Evolutionary conservation across 1,140 invertebrate species (phyloP).

Genomic region (Amyelois transitella): DNA sequence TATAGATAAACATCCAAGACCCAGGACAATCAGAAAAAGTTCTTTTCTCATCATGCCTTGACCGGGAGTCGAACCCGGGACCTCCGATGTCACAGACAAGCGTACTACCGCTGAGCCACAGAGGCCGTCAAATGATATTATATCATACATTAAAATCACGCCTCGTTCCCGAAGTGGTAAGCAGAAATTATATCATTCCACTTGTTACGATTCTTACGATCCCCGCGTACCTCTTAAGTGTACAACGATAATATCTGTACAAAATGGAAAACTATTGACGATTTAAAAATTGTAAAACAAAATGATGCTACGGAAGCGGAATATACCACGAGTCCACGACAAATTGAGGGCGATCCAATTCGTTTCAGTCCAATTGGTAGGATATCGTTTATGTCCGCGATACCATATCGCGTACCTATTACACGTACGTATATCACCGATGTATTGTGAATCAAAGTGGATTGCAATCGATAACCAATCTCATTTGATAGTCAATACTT

Average conservation of each 20-base stretch:
- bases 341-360: slow-evolving; percentile 69
- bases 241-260: not conserved
- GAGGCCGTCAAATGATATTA: no score
- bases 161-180: no score
- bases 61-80: no score
- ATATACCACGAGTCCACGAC: slow-evolving; percentile 27
- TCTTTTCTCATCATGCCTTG: no score
- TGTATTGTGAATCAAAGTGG: slow-evolving; percentile 43
- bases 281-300: slow-evolving; percentile 39
- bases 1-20: no score
- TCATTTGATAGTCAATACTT: slow-evolving; percentile 15
- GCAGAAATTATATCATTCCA: no score
- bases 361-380: slow-evolving; percentile 70
- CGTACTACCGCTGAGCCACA: no score
- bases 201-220: no score
- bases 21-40: no score
- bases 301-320: slow-evolving; percentile 57
- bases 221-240: no score
- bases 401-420: slow-evolving; percentile 45
- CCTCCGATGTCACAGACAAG: no score
- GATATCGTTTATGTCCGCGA: slow-evolving; percentile 62
- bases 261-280: slow-evolving; percentile 13
- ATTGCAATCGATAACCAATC: slow-evolving; percentile 34
- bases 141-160: no score
- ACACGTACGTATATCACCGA: slow-evolving; percentile 23